phyloP scores from a whole-genome alignment of 2,888 invertebrate genomes.

The Ephialtes manifestator region DNA sequence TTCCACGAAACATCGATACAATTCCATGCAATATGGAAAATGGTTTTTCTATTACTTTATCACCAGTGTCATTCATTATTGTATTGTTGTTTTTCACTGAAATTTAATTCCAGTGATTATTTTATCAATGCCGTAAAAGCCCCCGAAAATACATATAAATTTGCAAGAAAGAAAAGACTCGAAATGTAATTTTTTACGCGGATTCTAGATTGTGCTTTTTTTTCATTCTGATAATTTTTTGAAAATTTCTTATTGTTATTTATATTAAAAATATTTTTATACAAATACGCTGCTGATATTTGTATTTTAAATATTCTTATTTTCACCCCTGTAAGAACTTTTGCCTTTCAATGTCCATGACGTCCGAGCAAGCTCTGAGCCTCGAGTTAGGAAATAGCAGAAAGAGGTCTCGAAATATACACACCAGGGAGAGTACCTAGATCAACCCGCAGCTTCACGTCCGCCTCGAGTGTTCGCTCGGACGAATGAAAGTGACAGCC shows the following conservation, averaged over 20 bases:
- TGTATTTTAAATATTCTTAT: not conserved
- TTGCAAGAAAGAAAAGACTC: not conserved
- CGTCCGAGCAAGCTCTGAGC: not conserved
- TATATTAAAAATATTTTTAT: not conserved
- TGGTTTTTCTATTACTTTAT: not conserved
- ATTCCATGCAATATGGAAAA: not conserved
- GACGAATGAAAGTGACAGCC: slow-evolving; percentile 32
- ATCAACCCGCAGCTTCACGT: slow-evolving; percentile 18
- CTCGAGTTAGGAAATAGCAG: not conserved
- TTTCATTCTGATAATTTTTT: not conserved
- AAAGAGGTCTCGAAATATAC: not conserved
- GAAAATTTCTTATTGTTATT: not conserved
- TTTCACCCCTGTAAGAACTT: not conserved
- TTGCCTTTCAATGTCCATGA: slow-evolving; percentile 1
- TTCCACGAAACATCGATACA: not conserved
- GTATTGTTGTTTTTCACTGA: not conserved
- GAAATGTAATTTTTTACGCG: not conserved
- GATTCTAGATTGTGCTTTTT: not conserved
- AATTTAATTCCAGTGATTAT: not conserved
- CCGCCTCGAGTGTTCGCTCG: slow-evolving; percentile 14
- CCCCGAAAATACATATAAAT: not conserved
- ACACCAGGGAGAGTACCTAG: not conserved
- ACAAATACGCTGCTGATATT: not conserved
- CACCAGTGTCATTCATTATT: not conserved
- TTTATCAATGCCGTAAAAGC: not conserved